These are phyloP conservation scores for Iselma pallidipennis DNA, from an alignment of 2,888 invertebrate genomes.

Conservation along the genomic window DNA sequence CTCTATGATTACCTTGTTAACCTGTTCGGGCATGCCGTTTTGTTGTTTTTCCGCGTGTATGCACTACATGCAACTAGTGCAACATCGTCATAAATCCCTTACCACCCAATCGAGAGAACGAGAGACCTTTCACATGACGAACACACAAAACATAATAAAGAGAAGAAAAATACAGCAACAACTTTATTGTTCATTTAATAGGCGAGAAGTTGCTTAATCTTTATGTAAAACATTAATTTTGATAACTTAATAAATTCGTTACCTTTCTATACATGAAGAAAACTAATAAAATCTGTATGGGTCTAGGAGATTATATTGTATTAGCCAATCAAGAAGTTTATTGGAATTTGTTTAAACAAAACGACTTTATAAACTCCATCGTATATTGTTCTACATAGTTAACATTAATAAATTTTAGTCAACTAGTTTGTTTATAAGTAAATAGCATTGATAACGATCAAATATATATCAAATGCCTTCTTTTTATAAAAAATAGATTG, in stretches of 20 bases:
- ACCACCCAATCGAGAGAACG: not conserved
- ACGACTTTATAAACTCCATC: no score
- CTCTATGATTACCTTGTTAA: slow-evolving; percentile 19
- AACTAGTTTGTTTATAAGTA: not conserved
- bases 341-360: no score
- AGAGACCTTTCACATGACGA: not conserved
- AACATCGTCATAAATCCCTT: not conserved
- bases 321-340: no score
- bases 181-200: not conserved
- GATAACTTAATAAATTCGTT: no score
- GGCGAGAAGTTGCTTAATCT: not conserved
- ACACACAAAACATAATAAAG: not conserved
- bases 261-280: not conserved
- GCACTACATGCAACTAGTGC: not conserved
- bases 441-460: not conserved
- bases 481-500: not conserved
- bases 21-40: slow-evolving; percentile 2
- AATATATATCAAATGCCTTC: not conserved
- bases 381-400: not conserved
- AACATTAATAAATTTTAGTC: not conserved
- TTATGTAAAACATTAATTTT: not conserved
- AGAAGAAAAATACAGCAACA: no score
- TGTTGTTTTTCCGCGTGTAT: slow-evolving; percentile 12
- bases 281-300: not conserved
- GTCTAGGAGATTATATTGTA: not conserved